These are phyloP conservation scores for Xanthia icteritia DNA, from an alignment of 2,888 invertebrate genomes.

Conservation along the genomic window DNA sequence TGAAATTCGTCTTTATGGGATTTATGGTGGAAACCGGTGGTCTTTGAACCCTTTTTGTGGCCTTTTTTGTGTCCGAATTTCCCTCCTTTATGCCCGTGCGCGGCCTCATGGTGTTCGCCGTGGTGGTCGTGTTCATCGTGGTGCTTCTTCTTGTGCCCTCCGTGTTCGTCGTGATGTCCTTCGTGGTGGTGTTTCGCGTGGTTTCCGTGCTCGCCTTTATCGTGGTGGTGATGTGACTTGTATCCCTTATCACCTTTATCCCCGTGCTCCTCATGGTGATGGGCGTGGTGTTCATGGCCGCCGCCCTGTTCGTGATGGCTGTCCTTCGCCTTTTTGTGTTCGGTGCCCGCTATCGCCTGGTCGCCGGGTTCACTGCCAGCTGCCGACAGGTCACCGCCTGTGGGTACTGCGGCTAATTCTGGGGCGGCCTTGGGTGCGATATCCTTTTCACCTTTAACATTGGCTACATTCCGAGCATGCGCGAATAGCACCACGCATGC, in stretches of 20 bases:
- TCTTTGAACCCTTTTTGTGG: conserved; percentile 96
- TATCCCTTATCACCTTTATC: conserved; percentile 95
- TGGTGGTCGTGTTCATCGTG: conserved; percentile 94
- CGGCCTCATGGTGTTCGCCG: conserved; percentile 94
- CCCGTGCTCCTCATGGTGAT: conserved; percentile 93
- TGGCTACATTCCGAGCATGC: conserved; percentile 79
- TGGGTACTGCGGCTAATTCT: conserved; percentile 62
- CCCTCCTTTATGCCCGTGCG: conserved; percentile 94
- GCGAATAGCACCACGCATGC: conserved; percentile 76
- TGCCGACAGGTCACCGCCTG: conserved; percentile 67
- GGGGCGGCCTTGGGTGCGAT: conserved; percentile 64
- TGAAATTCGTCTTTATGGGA: conserved; percentile 96
- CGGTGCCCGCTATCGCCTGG: conserved; percentile 87
- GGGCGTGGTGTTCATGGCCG: conserved; percentile 92
- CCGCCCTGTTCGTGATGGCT: conserved; percentile 92
- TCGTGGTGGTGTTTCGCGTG: conserved; percentile 95
- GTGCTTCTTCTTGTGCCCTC: conserved; percentile 95
- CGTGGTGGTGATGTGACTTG: conserved; percentile 94
- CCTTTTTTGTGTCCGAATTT: conserved; percentile 95
- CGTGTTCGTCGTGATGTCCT: conserved; percentile 94
- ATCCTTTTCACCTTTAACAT: conserved; percentile 74
- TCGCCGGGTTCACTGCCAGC: conserved; percentile 73
- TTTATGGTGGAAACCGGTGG: conserved; percentile 95
- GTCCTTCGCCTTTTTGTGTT: conserved; percentile 86
- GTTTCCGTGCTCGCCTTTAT: conserved; percentile 94